Base-by-base conservation (phyloP, 2,113 vertebrate genomes). In the Pterocles burchelli region DNA sequence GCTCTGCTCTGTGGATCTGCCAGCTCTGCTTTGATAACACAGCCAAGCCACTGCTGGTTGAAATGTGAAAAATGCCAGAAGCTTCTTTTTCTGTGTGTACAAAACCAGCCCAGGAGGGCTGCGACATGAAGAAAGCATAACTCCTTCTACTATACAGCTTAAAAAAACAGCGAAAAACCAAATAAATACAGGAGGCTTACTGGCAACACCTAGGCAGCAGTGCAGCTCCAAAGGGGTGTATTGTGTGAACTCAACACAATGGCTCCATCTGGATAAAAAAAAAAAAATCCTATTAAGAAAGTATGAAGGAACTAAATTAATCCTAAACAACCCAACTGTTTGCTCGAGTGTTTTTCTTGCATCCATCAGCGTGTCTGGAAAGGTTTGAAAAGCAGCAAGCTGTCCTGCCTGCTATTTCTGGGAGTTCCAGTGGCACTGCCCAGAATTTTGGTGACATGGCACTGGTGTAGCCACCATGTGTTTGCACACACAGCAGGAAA, bases 41-140 rank as follows among this genome's bases (percentile, higher is more conserved):
- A 97, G 98, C 98, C 98, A 98, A 98, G 96, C 97, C 97, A 95
- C 97, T 97, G 96, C 96, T 97, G 96, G 91, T 90, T 94, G 96
- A 96, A 97, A 96, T 95, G 97, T 94, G 92, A 97, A 97, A 98
- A 97, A 97, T 97, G 97, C 95, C 96, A 97, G 95, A 97, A 97
- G 95, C 94, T 92, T 76, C 94, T 93, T 94, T 94, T 91, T 90
- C 84, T 93, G 34, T 97, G 90, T 96, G 87, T 96, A 94, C 95
- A 96, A 75, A 88, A 94, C 63, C 85, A 94, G 80, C 89, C 90
- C 95, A 62, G 68, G 92, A 87, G 93, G 85, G 83, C 81, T 70
- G 62, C 51, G 84, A 92, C 80, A 89, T 26, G 81, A 86, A 71
- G 93, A 93, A 97, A 92, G 91, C 78, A 65, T 94, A 86, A 74